phyloP scores from a whole-genome alignment of 2,113 vertebrate species.

The Actenoides hombroni region DNA sequence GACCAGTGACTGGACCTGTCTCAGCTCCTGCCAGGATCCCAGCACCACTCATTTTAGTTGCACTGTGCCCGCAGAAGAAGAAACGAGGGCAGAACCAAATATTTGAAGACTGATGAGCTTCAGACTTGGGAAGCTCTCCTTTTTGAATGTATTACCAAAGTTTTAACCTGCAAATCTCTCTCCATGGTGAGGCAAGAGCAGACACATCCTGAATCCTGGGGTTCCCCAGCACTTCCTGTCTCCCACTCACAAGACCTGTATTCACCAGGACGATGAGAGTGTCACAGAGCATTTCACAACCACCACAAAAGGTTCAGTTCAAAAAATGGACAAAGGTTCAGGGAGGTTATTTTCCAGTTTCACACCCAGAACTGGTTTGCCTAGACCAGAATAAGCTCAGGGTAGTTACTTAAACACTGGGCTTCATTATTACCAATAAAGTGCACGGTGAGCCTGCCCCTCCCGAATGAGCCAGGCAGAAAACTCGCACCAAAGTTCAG shows the following conservation, averaged over 20 bases:
- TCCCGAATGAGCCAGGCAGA: slow-evolving; percentile 38
- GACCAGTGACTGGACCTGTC: neutral
- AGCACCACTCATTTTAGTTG: neutral
- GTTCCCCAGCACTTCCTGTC: neutral
- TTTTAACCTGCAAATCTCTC: neutral
- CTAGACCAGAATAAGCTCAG: slow-evolving; percentile 53
- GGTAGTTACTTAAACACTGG: slow-evolving; percentile 49
- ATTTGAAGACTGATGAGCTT: neutral
- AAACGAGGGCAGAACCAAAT: rapidly evolving
- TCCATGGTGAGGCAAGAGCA: neutral
- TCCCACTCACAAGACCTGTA: neutral
- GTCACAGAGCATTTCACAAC: neutral
- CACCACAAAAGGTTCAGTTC: slow-evolving; percentile 10
- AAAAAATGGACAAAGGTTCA: slow-evolving; percentile 58
- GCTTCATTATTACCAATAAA: slow-evolving; percentile 50
- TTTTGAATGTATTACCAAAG: neutral
- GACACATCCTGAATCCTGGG: neutral
- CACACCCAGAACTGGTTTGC: slow-evolving; percentile 67
- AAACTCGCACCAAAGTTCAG: slow-evolving; percentile 65
- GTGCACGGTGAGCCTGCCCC: slow-evolving; percentile 29
- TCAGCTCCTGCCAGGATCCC: neutral
- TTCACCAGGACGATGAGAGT: neutral
- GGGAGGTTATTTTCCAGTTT: slow-evolving; percentile 55
- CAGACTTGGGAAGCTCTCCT: neutral
- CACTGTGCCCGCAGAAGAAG: neutral